phyloP scores from a whole-genome alignment of 2,888 invertebrate genomes.

The Argyresthia goedartella region DNA sequence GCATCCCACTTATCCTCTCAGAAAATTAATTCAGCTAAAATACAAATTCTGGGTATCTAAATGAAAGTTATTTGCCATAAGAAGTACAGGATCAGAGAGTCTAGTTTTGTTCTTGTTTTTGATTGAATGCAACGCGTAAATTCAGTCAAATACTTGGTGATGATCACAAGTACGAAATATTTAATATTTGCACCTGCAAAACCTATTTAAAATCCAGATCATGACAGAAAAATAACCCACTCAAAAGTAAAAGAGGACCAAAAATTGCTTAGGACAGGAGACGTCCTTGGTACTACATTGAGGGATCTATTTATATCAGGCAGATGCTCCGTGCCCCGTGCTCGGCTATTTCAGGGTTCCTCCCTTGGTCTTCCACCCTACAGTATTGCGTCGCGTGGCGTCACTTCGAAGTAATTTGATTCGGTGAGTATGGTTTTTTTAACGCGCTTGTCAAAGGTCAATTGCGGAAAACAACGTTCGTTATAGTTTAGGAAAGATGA shows the following conservation, averaged over 20 bases:
- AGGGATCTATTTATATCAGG: slow-evolving; percentile 57
- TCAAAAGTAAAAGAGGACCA: not conserved
- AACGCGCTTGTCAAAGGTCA: not conserved
- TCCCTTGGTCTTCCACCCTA: slow-evolving; percentile 22
- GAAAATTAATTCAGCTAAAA: no score
- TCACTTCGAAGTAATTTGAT: slow-evolving; percentile 9
- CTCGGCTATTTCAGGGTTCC: slow-evolving; percentile 50
- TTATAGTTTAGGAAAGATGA: no score
- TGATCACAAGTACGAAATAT: not conserved
- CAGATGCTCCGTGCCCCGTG: slow-evolving; percentile 58
- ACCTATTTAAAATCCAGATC: no score
- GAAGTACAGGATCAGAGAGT: no score
- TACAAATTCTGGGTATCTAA: no score
- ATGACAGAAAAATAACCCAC: not conserved
- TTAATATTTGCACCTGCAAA: not conserved
- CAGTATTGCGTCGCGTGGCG: slow-evolving; percentile 14
- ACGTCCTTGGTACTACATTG: slow-evolving; percentile 68
- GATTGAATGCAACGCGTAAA: no score
- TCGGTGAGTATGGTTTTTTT: slow-evolving; percentile 7
- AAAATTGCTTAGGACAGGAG: slow-evolving; percentile 5
- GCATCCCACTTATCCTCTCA: no score
- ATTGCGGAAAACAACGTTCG: no score
- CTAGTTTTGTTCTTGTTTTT: no score
- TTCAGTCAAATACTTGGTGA: no score
- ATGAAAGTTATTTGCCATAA: no score